Percentiles rank a stretch among this genome's conserved stretches.
Conservation (phyloP, 2,888 invertebrate species). For the Brachyptera putata region DNA sequence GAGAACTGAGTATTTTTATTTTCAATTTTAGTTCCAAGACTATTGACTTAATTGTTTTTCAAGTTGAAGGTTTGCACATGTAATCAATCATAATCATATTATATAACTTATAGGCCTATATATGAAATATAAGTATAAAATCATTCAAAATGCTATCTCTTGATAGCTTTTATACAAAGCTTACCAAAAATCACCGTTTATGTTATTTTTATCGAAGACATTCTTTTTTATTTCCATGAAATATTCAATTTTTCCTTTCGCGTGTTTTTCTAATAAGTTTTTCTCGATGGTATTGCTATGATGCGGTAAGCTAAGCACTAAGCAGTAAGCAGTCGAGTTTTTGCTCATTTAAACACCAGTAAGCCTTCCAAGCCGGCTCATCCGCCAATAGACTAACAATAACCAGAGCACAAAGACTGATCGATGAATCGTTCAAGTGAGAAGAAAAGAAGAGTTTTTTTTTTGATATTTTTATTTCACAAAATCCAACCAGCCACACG, state of each 20-base stretch:
- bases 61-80: no score
- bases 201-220: no score
- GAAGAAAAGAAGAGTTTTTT: background rate
- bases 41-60: no score
- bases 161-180: no score
- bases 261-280: background rate
- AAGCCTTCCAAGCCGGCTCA: conserved; percentile 26
- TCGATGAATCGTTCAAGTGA: conserved; percentile 12
- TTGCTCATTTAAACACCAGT: conserved; percentile 22
- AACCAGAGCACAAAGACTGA: conserved; percentile 13
- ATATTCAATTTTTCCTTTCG: background rate
- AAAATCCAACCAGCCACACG: conserved; percentile 9
- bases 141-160: no score
- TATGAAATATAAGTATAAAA: no score
- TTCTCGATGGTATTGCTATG: background rate
- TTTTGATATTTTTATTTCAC: conserved; percentile 11
- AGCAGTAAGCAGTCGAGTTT: conserved; percentile 9
- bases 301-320: background rate
- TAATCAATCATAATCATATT: no score
- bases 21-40: no score
- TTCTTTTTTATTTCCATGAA: background rate
- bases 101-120: no score
- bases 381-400: conserved; percentile 26
- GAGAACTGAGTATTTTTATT: no score
- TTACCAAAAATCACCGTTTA: no score